Evolutionary conservation across 2,888 invertebrate species (phyloP).

Genomic region (Argyra leucocephala): DNA sequence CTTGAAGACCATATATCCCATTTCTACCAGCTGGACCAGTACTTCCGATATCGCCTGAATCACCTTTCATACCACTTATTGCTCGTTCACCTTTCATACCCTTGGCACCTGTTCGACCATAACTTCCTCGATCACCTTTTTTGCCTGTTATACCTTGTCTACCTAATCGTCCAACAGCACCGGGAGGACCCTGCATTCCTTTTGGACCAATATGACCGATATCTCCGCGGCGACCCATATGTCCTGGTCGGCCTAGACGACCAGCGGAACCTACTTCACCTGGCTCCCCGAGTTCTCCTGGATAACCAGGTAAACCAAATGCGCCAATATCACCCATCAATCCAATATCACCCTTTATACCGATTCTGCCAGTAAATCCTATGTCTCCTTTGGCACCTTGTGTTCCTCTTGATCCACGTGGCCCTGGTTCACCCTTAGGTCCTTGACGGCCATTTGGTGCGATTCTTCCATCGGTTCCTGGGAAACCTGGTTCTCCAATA

Average conservation of each 20-base stretch:
- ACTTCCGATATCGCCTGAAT: conserved; percentile 47
- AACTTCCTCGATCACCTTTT: conserved; percentile 36
- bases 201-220: conserved; percentile 34
- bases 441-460: conserved; percentile 42
- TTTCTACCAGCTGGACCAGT: conserved; percentile 42
- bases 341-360: conserved; percentile 43
- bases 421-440: conserved; percentile 44
- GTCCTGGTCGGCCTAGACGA: conserved; percentile 41
- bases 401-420: conserved; percentile 30
- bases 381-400: conserved; percentile 43
- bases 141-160: conserved; percentile 29
- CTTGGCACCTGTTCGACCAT: conserved; percentile 28
- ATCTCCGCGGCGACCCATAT: conserved; percentile 42
- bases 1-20: conserved; percentile 42
- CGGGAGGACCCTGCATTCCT: conserved; percentile 33
- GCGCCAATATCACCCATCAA: conserved; percentile 47
- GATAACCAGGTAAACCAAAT: conserved; percentile 49
- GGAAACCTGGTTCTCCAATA: conserved; percentile 32
- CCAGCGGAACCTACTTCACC: conserved; percentile 51
- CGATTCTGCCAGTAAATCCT: conserved; percentile 45
- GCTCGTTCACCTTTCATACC: conserved; percentile 51
- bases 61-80: conserved; percentile 54
- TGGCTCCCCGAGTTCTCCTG: conserved; percentile 48
- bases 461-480: conserved; percentile 41
- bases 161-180: conserved; percentile 33